Conservation (phyloP, 2,888 invertebrate species). For the Stenotaenia linearis region DNA sequence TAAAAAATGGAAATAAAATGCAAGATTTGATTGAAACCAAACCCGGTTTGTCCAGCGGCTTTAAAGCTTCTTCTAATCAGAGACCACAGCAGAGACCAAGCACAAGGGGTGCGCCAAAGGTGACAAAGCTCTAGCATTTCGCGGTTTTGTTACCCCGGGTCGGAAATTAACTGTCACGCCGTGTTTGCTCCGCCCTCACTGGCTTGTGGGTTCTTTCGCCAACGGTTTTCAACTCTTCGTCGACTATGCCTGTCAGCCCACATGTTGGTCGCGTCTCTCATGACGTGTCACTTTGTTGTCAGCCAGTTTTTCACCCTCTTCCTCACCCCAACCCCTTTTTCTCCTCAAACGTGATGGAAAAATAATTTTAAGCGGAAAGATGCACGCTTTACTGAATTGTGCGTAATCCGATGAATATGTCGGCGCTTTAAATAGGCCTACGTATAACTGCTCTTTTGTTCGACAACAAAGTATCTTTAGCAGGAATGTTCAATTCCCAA, state of each 20-base stretch:
- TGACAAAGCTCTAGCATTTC: background rate
- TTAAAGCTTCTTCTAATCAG: background rate
- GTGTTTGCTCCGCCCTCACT: background rate
- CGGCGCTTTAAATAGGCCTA: too few species aligned
- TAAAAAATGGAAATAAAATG: too few species aligned
- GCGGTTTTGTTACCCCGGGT: slow-evolving; percentile 5
- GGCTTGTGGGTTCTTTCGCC: background rate
- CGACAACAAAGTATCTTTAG: too few species aligned
- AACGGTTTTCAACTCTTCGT: background rate
- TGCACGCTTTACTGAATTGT: too few species aligned
- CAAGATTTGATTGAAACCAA: too few species aligned
- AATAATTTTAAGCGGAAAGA: too few species aligned
- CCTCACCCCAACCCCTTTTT: too few species aligned
- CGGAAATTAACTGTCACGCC: slow-evolving; percentile 17
- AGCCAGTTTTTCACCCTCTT: too few species aligned
- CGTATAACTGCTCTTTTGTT: too few species aligned
- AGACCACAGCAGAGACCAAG: background rate
- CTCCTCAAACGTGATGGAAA: too few species aligned
- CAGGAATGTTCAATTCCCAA: too few species aligned
- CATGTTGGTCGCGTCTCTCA: background rate
- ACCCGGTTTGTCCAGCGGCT: background rate
- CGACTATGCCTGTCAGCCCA: background rate
- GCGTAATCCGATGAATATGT: too few species aligned
- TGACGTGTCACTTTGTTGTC: background rate
- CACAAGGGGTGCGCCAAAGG: background rate